Evolutionary conservation across 2,888 invertebrate genomes (phyloP).

Genomic region (Clistopyga incitator): DNA sequence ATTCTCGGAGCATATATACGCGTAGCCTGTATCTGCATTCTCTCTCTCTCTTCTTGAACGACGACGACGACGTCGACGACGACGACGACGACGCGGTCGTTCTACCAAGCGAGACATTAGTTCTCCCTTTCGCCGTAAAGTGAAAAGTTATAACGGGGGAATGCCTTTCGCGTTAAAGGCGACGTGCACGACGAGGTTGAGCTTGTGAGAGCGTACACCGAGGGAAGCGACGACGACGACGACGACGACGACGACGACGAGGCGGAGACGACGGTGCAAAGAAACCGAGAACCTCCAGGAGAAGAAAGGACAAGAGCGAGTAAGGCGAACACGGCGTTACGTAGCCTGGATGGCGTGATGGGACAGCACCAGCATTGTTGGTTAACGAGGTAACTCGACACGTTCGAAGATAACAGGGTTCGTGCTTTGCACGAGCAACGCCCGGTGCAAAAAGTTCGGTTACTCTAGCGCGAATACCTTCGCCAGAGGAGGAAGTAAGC

Average conservation of each 20-base stretch:
- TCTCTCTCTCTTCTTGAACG: conserved; percentile 32
- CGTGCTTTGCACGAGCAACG: conserved; percentile 81
- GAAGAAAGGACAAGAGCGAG: conserved; percentile 46
- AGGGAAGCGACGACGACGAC: conserved; percentile 1
- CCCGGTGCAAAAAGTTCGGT: conserved; percentile 75
- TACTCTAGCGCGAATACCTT: conserved; percentile 65
- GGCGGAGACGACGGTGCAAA: conserved; percentile 21
- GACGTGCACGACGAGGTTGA: conserved; percentile 26
- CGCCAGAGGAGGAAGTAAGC: conserved; percentile 14
- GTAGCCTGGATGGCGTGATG: conserved; percentile 44
- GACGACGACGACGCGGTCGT: conserved; percentile 50
- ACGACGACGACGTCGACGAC: conserved; percentile 38
- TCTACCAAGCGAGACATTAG: conserved; percentile 65
- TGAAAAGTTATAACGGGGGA: conserved; percentile 78
- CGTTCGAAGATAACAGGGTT: conserved; percentile 82
- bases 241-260: background rate
- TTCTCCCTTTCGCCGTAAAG: conserved; percentile 76
- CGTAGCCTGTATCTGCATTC: conserved; percentile 3
- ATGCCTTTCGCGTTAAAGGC: conserved; percentile 50
- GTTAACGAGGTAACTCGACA: conserved; percentile 83
- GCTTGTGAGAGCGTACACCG: conserved; percentile 30
- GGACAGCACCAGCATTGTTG: conserved; percentile 76
- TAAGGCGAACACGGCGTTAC: conserved; percentile 23
- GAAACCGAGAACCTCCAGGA: conserved; percentile 24
- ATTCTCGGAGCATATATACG: conserved; percentile 39